These are phyloP conservation scores for Cosmia pyralina DNA, from an alignment of 2,888 invertebrate species.

Conservation along the genomic window DNA sequence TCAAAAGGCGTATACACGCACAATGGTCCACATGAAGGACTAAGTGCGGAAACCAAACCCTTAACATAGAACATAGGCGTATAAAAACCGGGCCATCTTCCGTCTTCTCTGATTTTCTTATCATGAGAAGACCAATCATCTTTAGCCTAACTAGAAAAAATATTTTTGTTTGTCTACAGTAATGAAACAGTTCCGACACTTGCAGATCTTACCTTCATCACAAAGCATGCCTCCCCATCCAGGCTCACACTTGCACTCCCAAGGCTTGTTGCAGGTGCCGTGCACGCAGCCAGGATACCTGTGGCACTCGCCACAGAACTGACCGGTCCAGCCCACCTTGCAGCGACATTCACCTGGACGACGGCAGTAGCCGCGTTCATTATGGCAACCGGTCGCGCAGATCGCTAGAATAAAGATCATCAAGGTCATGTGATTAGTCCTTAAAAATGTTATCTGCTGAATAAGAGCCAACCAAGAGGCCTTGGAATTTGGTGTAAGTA, in stretches of 20 bases:
- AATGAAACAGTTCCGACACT: too few species aligned
- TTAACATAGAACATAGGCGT: too few species aligned
- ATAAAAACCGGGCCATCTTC: too few species aligned
- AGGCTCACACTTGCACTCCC: conserved; percentile 96
- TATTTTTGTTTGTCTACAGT: too few species aligned
- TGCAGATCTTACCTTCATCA: conserved; percentile 93
- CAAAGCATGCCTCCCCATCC: conserved; percentile 98
- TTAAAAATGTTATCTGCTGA: background rate
- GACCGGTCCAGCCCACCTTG: conserved; percentile 97
- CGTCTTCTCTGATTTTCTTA: too few species aligned
- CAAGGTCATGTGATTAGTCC: background rate
- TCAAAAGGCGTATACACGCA: too few species aligned
- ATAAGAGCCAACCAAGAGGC: background rate
- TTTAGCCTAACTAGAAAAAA: too few species aligned
- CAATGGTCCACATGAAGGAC: too few species aligned
- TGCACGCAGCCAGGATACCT: conserved; percentile 97
- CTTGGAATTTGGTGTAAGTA: background rate
- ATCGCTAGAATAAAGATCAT: conserved; percentile 91
- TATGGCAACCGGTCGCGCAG: conserved; percentile 95
- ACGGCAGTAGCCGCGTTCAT: conserved; percentile 95
- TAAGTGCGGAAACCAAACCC: too few species aligned
- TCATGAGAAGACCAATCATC: too few species aligned
- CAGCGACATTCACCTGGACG: conserved; percentile 92
- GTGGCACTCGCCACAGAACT: conserved; percentile 93
- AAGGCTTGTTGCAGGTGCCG: conserved; percentile 95